Base-by-base conservation (phyloP, 2,113 vertebrate species). In the Leptocoma aspasia region DNA sequence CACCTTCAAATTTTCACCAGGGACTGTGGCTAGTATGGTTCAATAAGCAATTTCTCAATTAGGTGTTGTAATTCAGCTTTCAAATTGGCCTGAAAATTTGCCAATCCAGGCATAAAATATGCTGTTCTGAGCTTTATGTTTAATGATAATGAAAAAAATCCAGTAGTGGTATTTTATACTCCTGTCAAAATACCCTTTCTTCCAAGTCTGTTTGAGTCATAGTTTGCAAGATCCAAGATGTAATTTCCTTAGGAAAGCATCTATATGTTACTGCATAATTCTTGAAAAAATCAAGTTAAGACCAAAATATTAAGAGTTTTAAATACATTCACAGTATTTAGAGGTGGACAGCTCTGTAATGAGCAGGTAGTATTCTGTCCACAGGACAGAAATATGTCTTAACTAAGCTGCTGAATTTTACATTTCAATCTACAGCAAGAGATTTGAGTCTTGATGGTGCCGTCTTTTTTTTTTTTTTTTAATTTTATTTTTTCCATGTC, bases 81-180 rank as follows among this genome's bases (percentile, higher is more conserved):
- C 65, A 90, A 94, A 93, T 54, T 86, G 18, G 45, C n/a, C 69
- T 90, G 86, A 89, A 94, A 91, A 72, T 81, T 92, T 89, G 89
- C 80, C 53, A 92, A 23, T 49, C 68, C 72, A 71, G 60, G 61
- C 53, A 93, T 71, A 79, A 95, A 93, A 82, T 75, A 79, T 93
- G 41, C 14, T 89, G 27, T 60, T 93, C 45, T 90, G 65, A 78
- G 53, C 69, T 68, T 89, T 82, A 65, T 71, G 68, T 19, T 71
- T 82, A 44, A 72, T 3, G 4, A 78, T 75, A 89, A 56, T 82
- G 42, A 75, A 78, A 96, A 92, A 90, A n/a, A 42, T n/a, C n/a
- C 49, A 82, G 35, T 65, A 82, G 35, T 65, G 33, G 44, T 84
- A 81, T 90, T 93, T 92, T 78, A 60, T 21, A 28, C 2, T 83